Evolutionary conservation across 2,888 invertebrate species (phyloP).

Genomic region (Druceiella hillmani): DNA sequence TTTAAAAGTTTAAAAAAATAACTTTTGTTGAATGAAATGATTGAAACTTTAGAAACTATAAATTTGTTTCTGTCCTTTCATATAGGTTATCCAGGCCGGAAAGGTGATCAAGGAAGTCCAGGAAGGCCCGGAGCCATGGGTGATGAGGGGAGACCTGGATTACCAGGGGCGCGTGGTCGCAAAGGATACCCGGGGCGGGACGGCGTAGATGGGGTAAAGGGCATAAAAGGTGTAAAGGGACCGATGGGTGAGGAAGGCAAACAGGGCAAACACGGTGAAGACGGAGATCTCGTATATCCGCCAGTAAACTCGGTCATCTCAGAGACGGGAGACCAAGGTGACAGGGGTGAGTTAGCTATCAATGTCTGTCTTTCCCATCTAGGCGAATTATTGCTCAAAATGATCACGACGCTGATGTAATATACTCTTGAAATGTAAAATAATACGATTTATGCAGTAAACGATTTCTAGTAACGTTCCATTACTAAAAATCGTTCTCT

Average conservation of each 20-base stretch:
- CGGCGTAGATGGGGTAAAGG: conserved; percentile 42
- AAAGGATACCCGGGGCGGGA: conserved; percentile 39
- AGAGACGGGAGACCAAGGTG: conserved; percentile 54
- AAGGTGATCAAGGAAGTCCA: conserved; percentile 27
- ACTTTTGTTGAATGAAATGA: too few relatives aligned
- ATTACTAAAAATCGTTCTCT: too few relatives aligned
- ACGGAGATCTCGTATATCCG: conserved; percentile 37
- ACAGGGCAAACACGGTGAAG: conserved; percentile 48
- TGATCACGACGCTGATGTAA: too few relatives aligned
- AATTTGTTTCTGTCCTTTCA: conserved; percentile 4
- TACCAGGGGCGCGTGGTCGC: conserved; percentile 40
- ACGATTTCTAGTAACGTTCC: too few relatives aligned
- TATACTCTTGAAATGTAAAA: too few relatives aligned
- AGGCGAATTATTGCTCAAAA: too few relatives aligned
- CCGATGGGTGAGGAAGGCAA: conserved; percentile 43
- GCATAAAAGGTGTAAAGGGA: conserved; percentile 48
- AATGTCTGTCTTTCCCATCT: too few relatives aligned
- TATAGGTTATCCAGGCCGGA: conserved; percentile 28
- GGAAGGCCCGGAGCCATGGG: conserved; percentile 33
- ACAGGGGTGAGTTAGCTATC: conserved; percentile 45
- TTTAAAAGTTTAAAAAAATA: too few relatives aligned
- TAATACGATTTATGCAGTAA: too few relatives aligned
- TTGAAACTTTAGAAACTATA: too few relatives aligned
- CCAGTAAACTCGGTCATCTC: conserved; percentile 32
- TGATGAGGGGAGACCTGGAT: conserved; percentile 46